Base-by-base conservation (phyloP, 2,888 invertebrate species). In the Drosophila mettleri region DNA sequence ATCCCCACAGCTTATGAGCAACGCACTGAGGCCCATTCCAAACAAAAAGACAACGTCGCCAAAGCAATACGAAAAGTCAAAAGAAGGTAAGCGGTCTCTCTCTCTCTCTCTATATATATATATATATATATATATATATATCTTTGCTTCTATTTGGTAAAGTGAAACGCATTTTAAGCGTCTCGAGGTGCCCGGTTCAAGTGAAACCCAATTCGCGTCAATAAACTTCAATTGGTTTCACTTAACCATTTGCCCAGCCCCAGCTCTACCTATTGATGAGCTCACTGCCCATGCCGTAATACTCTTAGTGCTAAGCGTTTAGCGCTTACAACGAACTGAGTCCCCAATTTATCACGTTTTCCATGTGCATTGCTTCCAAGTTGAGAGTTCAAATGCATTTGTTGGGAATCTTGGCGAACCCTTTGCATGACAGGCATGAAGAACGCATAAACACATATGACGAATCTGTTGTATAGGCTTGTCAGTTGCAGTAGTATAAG, bases 11-110 rank as follows among this genome's bases (percentile, higher is more conserved):
- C 86, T 90, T 71, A 89, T 91, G 66, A 92, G 89, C 82, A 89
- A 90, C 74, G 89, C 91, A 48, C 66, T 92, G 69, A 85, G 92
- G 80, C 91, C 93, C 69, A 93, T 94, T 90, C 94, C 94, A 67
- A 93, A 93, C 68, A 93, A 94, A 82, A 95, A 95, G 91, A 95
- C 94, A 86, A 94, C 93, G 90, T 95, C 95, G 76, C 95, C 95
- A 54, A 95, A 95, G 92, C 94, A 94, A 73, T 92, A 91, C 69
- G 92, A 92, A 72, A 92, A 92, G 80, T 88, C 89, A 73, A 90
- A 91, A 90, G 92, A 92, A 86, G 92, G 92, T 92, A 89, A 92
- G 92, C 89, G 74, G 14, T 5, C 52, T 57, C 24, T 20, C 18
- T 33, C 12, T 5, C n/a, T 46, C 16, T 43, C 10, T 10, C 24